Percentiles rank a stretch among this genome's conserved stretches.
phyloP scores from a whole-genome alignment of 1,140 invertebrate species.

The Meloidogyne hapla region DNA sequence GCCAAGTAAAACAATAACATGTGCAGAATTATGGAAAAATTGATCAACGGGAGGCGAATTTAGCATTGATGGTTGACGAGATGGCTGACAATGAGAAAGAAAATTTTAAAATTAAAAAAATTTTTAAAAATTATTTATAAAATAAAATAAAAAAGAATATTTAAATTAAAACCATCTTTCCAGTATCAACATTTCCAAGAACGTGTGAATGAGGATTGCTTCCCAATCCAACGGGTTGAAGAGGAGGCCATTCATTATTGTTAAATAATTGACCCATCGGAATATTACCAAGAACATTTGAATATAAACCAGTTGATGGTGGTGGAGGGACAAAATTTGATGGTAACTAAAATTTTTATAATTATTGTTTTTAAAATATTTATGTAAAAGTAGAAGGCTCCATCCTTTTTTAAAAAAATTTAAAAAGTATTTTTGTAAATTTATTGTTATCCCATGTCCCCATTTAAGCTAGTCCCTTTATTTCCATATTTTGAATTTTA shows the following conservation, averaged over 20 bases:
- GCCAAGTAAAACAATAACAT: constrained; percentile 26
- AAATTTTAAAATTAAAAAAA: too few relatives aligned
- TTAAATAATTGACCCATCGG: neutral
- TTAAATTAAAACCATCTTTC: neutral
- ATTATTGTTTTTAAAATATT: too few relatives aligned
- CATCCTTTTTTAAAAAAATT: too few relatives aligned
- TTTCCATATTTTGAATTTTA: too few relatives aligned
- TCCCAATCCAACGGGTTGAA: neutral
- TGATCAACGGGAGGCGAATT: neutral
- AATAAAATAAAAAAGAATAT: neutral
- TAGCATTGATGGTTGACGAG: neutral
- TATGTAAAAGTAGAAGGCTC: too few relatives aligned
- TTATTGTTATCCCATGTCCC: too few relatives aligned
- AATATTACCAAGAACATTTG: constrained; percentile 11
- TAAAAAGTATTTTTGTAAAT: too few relatives aligned
- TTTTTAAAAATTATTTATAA: too few relatives aligned
- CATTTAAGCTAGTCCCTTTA: too few relatives aligned
- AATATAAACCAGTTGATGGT: neutral
- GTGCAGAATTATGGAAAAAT: constrained; percentile 12
- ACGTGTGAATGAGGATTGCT: neutral
- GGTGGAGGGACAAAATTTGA: neutral
- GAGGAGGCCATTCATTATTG: constrained; percentile 1
- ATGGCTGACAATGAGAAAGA: neutral
- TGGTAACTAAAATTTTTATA: constrained; percentile 11
- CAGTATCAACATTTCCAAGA: neutral